Evolutionary conservation across 2,797 vertebrate genomes (phyloP), one percentile per base, ranked within the genome.

Genomic region (Sparus aurata): DNA sequence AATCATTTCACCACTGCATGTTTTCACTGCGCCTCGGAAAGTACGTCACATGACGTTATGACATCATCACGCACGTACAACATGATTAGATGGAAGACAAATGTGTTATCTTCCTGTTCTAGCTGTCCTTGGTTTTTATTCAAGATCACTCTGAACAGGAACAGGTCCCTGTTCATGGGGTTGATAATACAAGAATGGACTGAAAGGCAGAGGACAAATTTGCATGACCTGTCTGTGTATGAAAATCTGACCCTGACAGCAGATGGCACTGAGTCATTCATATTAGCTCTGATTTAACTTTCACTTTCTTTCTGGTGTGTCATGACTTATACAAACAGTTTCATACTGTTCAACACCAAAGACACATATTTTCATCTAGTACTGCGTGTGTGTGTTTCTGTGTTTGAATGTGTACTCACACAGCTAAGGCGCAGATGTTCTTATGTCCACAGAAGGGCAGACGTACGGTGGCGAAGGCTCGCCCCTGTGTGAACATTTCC

Each of bases 401-500:
- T 46, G 25, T 25, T 8, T 25, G 12, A 22, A 5, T 22, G 3
- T 57, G 3, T 61, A 95, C 97, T 98, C 91, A 99, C 98, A 97
- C 96, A 89, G 98, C 96, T 79, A 99, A 95, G 0, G 98, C 95
- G 67, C 98, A 99, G 95, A 99, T 98, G 93, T 99, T 99, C 93
- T 99, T 99, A 91, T 99, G 97, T 69, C 98, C 98, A 0, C 97
- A 99, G 95, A 99, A 99, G 0, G 98, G 98, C 93, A 99, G 95
- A 62, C 98, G 96, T 45, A 99, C 98, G 0, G 98, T 99, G 66
- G 98, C 98, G 34, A 99, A 99, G 80, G 98, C 98, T 90, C 98
- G 94, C 2, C 98, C 98, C 93, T 99, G 98, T 80, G 97, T 98
- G 94, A 99, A 99, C 98, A 99, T 99, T 88, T 99, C 98, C 0